phyloP scores from a whole-genome alignment of 2,888 invertebrate species.

The Branchinecta sandiegonensis region DNA sequence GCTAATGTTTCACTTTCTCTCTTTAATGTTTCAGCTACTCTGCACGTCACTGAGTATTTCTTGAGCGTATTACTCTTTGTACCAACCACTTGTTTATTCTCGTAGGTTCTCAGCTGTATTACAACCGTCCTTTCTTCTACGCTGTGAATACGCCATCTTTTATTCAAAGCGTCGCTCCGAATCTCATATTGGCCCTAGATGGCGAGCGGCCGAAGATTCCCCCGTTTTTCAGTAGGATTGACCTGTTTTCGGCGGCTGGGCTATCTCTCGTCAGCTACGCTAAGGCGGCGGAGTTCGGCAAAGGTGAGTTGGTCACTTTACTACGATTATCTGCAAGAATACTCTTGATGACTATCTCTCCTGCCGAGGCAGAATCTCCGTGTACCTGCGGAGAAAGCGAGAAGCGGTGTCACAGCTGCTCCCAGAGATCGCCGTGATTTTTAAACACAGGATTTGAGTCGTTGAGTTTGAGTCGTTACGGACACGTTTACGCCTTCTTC shows the following conservation, averaged over 20 bases:
- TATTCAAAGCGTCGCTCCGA: background rate
- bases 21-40: too few relatives aligned
- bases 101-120: conserved; percentile 17
- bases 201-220: conserved; percentile 15
- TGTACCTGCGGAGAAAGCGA: too few relatives aligned
- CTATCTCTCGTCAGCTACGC: conserved; percentile 18
- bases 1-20: too few relatives aligned
- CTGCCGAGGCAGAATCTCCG: too few relatives aligned
- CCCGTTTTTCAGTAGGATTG: background rate
- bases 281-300: conserved; percentile 17
- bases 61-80: too few relatives aligned
- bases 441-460: too few relatives aligned
- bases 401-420: too few relatives aligned
- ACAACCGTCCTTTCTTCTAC: conserved; percentile 18
- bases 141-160: background rate
- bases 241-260: background rate
- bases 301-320: background rate
- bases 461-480: too few relatives aligned
- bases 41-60: too few relatives aligned
- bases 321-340: background rate
- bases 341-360: too few relatives aligned
- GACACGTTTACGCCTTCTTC: too few relatives aligned
- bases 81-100: background rate
- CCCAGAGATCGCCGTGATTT: too few relatives aligned
- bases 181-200: background rate